Evolutionary conservation across 2,888 invertebrate genomes (phyloP).

Genomic region (Spisula solida): DNA sequence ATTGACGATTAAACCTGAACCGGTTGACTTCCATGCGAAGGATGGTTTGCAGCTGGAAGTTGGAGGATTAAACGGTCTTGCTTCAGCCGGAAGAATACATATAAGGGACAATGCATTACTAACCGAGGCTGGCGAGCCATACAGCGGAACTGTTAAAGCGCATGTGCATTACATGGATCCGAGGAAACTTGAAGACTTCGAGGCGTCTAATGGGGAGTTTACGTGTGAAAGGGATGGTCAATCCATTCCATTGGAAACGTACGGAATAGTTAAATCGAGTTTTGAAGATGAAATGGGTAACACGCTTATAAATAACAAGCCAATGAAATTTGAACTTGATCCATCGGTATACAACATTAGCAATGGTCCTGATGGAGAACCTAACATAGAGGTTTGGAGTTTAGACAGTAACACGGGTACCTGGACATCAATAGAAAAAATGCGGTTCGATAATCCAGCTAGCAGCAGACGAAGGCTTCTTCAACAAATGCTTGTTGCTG

Average conservation of each 20-base stretch:
- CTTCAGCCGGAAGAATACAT: constrained; percentile 31
- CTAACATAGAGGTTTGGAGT: constrained; percentile 53
- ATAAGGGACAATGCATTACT: constrained; percentile 43
- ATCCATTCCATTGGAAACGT: constrained; percentile 49
- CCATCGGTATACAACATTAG: constrained; percentile 51
- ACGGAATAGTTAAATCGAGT: constrained; percentile 48
- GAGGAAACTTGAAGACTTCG: constrained; percentile 46
- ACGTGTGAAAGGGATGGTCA: constrained; percentile 39
- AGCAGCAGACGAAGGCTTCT: constrained; percentile 3
- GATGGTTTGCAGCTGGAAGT: constrained; percentile 37
- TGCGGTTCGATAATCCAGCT: not conserved
- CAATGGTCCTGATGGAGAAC: constrained; percentile 39
- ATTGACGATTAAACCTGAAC: constrained; percentile 49
- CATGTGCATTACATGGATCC: constrained; percentile 61
- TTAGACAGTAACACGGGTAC: constrained; percentile 56
- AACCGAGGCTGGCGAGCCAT: constrained; percentile 47
- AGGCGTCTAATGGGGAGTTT: constrained; percentile 58
- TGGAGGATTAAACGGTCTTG: constrained; percentile 22
- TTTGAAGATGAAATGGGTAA: constrained; percentile 49
- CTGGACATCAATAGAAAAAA: constrained; percentile 31
- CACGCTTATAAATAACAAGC: constrained; percentile 30
- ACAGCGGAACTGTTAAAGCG: constrained; percentile 50
- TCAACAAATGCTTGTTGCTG: not conserved
- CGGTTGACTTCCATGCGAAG: constrained; percentile 36
- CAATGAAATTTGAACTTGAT: constrained; percentile 48